Conservation (phyloP, 2,113 vertebrate genomes). For the Synchiropus splendidus region DNA sequence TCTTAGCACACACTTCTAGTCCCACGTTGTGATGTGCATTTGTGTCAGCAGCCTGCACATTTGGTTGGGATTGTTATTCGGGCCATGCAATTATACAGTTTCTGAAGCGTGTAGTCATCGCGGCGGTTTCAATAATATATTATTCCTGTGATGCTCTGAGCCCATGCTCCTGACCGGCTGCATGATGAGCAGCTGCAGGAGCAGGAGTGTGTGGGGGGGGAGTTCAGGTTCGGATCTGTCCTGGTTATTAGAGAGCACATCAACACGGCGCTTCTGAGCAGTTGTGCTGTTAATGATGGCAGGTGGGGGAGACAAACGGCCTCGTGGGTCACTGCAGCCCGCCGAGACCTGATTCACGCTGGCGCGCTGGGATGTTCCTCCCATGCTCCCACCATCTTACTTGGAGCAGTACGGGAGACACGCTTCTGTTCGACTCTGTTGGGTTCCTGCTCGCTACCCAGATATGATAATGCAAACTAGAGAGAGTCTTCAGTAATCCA, state of each 20-base stretch:
- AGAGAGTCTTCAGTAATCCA: no score
- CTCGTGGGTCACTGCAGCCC: constrained; percentile 8
- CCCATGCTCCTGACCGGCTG: constrained; percentile 3
- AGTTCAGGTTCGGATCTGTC: constrained; percentile 2
- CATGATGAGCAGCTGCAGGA: background rate
- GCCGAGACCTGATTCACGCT: no score
- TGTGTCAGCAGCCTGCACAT: constrained; percentile 31
- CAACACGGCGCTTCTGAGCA: constrained; percentile 1
- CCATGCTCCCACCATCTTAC: no score
- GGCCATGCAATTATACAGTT: constrained; percentile 31
- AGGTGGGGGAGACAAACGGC: constrained; percentile 11
- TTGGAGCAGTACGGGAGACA: no score
- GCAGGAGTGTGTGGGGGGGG: background rate
- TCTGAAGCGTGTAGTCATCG: constrained; percentile 9
- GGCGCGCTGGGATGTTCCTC: no score
- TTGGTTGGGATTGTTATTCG: constrained; percentile 16
- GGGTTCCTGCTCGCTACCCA: no score
- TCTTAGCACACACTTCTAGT: constrained; percentile 37
- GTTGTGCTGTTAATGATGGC: constrained; percentile 14
- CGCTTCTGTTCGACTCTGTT: no score
- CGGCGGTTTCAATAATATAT: constrained; percentile 10
- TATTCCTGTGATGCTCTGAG: constrained; percentile 7
- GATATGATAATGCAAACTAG: no score
- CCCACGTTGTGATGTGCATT: constrained; percentile 29
- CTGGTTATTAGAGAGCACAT: constrained; percentile 3